phyloP scores from a whole-genome alignment of 2,113 vertebrate genomes.

The Aythya baeri region DNA sequence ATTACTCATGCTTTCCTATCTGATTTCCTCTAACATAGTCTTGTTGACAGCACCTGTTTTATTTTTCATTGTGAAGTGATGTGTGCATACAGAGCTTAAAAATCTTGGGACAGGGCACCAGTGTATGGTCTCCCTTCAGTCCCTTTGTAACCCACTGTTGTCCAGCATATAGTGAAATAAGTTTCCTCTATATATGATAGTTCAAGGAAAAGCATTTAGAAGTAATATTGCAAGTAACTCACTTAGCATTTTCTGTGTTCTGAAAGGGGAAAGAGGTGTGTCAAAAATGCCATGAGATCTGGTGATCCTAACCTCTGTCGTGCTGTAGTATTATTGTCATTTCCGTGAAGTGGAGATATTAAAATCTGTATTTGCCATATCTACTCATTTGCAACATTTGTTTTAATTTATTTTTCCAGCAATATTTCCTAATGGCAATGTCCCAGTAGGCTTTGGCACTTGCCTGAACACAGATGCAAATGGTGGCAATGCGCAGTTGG shows the following conservation, averaged over 20 bases:
- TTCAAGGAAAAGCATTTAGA: neutral
- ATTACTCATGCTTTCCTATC: conserved; percentile 66
- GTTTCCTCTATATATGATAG: neutral
- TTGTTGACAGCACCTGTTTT: conserved; percentile 25
- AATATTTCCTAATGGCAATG: neutral
- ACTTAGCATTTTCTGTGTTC: neutral
- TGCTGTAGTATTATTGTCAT: neutral
- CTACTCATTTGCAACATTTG: neutral
- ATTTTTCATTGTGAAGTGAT: neutral
- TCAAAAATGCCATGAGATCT: neutral
- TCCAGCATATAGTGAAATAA: neutral
- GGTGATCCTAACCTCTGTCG: neutral
- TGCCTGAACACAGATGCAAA: neutral
- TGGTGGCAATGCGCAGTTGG: neutral
- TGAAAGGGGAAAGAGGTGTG: neutral
- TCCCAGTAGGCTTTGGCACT: neutral
- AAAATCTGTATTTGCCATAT: neutral
- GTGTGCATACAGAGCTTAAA: neutral
- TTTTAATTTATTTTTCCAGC: neutral
- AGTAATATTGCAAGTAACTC: neutral
- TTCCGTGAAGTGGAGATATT: neutral
- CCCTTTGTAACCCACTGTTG: neutral
- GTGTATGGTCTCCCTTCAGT: neutral
- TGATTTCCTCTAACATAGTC: conserved; percentile 55
- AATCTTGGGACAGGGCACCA: neutral